Percentiles rank a stretch among this genome's conserved stretches.
These are phyloP conservation scores for Cyanistes caeruleus DNA, from an alignment of 2,113 vertebrate species.

Conservation along the genomic window DNA sequence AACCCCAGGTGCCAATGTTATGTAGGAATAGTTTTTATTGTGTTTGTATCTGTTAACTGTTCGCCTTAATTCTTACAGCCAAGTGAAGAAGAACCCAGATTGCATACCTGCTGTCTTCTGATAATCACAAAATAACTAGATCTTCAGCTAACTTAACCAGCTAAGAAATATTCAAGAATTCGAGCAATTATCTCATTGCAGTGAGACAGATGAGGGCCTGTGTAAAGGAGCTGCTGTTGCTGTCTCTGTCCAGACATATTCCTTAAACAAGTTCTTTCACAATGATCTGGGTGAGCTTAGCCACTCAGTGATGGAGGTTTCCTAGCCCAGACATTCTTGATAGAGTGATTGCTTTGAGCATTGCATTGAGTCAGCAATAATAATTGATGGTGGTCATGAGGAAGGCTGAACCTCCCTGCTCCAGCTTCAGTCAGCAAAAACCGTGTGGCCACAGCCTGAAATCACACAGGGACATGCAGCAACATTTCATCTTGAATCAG, in stretches of 20 bases:
- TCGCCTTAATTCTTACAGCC: neutral
- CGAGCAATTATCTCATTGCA: neutral
- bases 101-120: neutral
- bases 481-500: neutral
- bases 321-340: neutral
- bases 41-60: neutral
- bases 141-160: neutral
- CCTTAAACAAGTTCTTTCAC: slow-evolving; percentile 5
- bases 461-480: neutral
- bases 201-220: neutral
- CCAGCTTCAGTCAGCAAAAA: slow-evolving; percentile 33
- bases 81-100: neutral
- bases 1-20: fast-evolving
- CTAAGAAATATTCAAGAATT: neutral
- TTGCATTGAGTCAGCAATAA: neutral
- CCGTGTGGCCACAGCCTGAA: neutral
- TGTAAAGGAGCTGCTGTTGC: neutral
- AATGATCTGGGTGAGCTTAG: neutral
- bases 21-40: neutral
- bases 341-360: neutral
- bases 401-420: neutral
- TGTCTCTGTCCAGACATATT: neutral
- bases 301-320: neutral
- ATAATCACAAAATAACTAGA: neutral
- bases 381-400: neutral